Base-by-base conservation (phyloP, 2,888 invertebrate species). In the Thymelicus acteon region DNA sequence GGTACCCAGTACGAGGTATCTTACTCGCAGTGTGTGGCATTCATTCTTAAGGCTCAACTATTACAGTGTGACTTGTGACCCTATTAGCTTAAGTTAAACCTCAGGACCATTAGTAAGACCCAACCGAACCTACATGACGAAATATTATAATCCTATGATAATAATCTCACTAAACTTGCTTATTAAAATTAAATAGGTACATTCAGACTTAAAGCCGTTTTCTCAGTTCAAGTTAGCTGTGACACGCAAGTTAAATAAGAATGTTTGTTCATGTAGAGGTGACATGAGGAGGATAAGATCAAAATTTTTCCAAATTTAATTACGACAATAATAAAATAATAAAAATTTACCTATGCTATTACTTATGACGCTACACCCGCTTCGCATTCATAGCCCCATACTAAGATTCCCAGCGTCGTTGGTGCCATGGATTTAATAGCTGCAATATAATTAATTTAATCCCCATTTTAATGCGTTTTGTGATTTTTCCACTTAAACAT, bases 31-130 rank as follows among this genome's bases (percentile, higher is more conserved):
- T 63, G 54, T 64, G 70, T 64, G 63, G 64, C 39, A 64, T 64
- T 64, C 63, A 40, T 64, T 54, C 40, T 19, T 67, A 64, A 63
- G 19, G 19, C 54, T 19, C 49, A 70, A 40, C 60, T 13, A 64
- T 70, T 70, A 65, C 70, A n/a, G 7, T 67, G 31, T 70, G 70
- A 70, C 64, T 65, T 64, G 60, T 70, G 70, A 70, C 70, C 70
- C 64, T 70, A 70, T 70, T 70, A 70, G 58, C 60, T 70, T 57
- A 70, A 70, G 70, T 60, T 65, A 64, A 54, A 52, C 70, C 70
- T 57, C n/a, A 64, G 40, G 31, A 58, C 64, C 64, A 70, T 70
- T 70, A 70, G 44, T 52, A 64, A 64, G 52, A 63, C 39, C 63
- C 61, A 44, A 58, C 48, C n/a, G 58, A 47, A 58, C 47, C 47